These are phyloP conservation scores for Balanococcus diminutus DNA, from an alignment of 2,888 invertebrate genomes.

Conservation along the genomic window DNA sequence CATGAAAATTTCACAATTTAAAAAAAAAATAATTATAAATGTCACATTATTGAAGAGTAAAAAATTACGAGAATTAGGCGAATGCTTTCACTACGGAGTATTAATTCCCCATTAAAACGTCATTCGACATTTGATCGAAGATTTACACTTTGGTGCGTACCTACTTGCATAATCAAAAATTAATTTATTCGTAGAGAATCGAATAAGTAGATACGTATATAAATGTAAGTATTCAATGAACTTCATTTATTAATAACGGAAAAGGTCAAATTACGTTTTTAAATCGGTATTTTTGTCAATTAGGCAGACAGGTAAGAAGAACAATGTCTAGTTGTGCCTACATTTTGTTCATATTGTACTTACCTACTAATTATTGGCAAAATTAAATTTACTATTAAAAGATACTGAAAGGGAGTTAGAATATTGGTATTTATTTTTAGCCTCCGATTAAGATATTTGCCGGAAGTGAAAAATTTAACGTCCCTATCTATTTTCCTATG, in stretches of 20 bases:
- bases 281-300: not conserved
- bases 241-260: not conserved
- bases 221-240: slow-evolving; percentile 1
- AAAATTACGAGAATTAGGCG: not conserved
- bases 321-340: not conserved
- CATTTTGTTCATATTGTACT: too few relatives aligned
- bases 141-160: not conserved
- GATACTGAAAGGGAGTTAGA: too few relatives aligned
- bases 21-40: too few relatives aligned
- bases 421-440: too few relatives aligned
- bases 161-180: not conserved
- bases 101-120: not conserved
- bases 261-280: not conserved
- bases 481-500: too few relatives aligned
- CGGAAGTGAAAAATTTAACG: too few relatives aligned
- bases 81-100: not conserved
- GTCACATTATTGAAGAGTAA: not conserved
- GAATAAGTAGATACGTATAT: not conserved
- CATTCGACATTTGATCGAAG: not conserved
- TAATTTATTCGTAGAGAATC: not conserved
- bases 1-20: too few relatives aligned
- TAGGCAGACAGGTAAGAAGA: not conserved
- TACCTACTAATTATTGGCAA: too few relatives aligned
- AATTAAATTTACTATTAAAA: too few relatives aligned
- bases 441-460: too few relatives aligned